A percentile compares a stretch with the other conserved stretches of the same genome.
phyloP scores from a whole-genome alignment of 2,888 invertebrate species.

The Melipona bicolor region DNA sequence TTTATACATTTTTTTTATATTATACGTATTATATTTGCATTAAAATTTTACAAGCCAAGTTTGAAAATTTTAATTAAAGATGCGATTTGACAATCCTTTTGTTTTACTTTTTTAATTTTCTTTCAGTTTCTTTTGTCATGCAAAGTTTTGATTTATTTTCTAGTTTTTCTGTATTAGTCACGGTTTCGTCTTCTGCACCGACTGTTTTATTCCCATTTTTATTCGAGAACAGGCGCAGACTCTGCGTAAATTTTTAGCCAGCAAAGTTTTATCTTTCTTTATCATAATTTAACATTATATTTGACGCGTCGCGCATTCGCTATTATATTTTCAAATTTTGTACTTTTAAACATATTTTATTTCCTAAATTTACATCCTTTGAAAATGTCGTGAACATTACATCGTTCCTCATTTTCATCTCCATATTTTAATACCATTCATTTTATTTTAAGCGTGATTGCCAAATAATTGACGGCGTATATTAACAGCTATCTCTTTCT shows the following conservation, averaged over 20 bases:
- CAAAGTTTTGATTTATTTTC: too few relatives aligned
- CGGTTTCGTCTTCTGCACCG: too few relatives aligned
- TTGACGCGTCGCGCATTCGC: not conserved
- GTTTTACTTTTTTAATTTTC: too few relatives aligned
- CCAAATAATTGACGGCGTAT: not conserved
- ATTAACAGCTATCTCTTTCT: not conserved
- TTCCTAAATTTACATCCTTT: not conserved
- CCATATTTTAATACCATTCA: not conserved
- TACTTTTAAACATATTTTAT: not conserved
- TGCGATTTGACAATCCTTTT: too few relatives aligned
- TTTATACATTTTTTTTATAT: too few relatives aligned
- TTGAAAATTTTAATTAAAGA: too few relatives aligned
- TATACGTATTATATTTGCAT: too few relatives aligned
- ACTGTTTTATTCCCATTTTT: too few relatives aligned
- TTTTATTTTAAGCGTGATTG: not conserved
- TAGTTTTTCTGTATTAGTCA: too few relatives aligned
- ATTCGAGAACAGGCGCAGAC: not conserved
- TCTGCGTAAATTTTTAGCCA: not conserved
- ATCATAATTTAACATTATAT: not conserved
- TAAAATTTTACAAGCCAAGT: too few relatives aligned
- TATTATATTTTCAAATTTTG: not conserved
- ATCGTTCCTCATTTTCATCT: not conserved
- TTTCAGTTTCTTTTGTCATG: too few relatives aligned
- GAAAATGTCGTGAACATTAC: not conserved
- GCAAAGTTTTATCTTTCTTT: not conserved